Percentiles rank a stretch among this genome's conserved stretches.
Evolutionary conservation across 2,113 vertebrate species (phyloP).

Genomic region (Toxostoma redivivum): DNA sequence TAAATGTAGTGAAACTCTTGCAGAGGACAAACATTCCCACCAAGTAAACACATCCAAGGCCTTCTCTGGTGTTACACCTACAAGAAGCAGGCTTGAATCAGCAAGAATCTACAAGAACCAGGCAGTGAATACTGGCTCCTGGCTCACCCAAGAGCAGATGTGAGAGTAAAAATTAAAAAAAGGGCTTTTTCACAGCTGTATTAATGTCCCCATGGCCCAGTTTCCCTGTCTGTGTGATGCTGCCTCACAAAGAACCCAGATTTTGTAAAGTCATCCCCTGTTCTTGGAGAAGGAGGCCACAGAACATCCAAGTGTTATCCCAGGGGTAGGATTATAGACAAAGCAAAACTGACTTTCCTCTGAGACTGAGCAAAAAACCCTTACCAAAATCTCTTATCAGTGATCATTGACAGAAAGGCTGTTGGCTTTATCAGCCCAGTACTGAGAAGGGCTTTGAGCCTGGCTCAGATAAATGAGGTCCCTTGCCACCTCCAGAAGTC

Average conservation of each 20-base stretch:
- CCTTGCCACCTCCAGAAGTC: not conserved
- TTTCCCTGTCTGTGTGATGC: not conserved
- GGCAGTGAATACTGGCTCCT: not conserved
- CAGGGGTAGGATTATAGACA: not conserved
- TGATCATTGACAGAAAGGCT: not conserved
- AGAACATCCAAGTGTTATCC: not conserved
- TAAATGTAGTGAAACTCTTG: not conserved
- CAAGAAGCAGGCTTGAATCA: not conserved
- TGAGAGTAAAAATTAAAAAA: not conserved
- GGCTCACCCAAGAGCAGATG: not conserved
- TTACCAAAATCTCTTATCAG: conserved; percentile 1
- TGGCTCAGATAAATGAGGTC: not conserved
- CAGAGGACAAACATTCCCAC: not conserved
- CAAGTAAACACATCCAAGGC: not conserved
- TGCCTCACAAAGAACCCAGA: not conserved
- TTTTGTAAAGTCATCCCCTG: not conserved
- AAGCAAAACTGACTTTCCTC: not conserved
- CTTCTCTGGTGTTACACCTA: not conserved
- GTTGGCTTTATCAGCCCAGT: not conserved
- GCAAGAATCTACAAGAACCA: not conserved
- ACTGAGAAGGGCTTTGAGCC: not conserved
- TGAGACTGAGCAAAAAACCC: not conserved
- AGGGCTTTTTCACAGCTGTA: not conserved
- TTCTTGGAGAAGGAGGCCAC: not conserved
- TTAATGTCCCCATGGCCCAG: not conserved